phyloP scores from a whole-genome alignment of 2,113 vertebrate species.

The Xenopus laevis region DNA sequence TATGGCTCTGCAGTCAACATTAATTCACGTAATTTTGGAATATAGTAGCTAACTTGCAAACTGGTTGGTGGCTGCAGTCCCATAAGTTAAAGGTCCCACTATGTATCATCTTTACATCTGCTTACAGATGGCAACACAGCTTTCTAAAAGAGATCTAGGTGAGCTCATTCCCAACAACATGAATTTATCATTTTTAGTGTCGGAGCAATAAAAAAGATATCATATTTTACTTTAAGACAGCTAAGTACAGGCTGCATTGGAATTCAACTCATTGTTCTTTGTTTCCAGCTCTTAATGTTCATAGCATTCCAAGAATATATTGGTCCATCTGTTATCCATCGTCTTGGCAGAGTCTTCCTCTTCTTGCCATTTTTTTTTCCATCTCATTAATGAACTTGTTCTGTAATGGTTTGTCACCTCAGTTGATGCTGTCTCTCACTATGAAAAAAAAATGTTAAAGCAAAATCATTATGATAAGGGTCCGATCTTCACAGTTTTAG shows the following conservation, averaged over 20 bases:
- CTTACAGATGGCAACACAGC: slow-evolving; percentile 2
- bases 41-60: background rate
- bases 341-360: slow-evolving; percentile 38
- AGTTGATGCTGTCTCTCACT: slow-evolving; percentile 15
- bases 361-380: slow-evolving; percentile 38
- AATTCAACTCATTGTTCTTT: slow-evolving; percentile 27
- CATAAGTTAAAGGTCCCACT: background rate
- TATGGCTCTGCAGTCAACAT: background rate
- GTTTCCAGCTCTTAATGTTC: slow-evolving; percentile 37
- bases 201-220: slow-evolving; percentile 35
- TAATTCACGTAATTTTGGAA: background rate
- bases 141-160: slow-evolving; percentile 8
- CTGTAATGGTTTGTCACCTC: slow-evolving; percentile 24
- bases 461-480: background rate
- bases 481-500: too few species aligned
- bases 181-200: slow-evolving; percentile 33
- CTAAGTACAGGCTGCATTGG: slow-evolving; percentile 23
- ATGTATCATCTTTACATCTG: slow-evolving; percentile 16
- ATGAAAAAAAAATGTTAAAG: background rate
- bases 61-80: background rate
- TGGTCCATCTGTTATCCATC: slow-evolving; percentile 42
- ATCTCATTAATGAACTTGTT: slow-evolving; percentile 37
- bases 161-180: slow-evolving; percentile 23
- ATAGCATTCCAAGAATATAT: slow-evolving; percentile 40
- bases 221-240: slow-evolving; percentile 38